Percentiles rank a stretch among this genome's conserved stretches.
These are phyloP conservation scores for Lacerta viridis DNA, from an alignment of 2,797 vertebrate genomes.

Conservation along the genomic window DNA sequence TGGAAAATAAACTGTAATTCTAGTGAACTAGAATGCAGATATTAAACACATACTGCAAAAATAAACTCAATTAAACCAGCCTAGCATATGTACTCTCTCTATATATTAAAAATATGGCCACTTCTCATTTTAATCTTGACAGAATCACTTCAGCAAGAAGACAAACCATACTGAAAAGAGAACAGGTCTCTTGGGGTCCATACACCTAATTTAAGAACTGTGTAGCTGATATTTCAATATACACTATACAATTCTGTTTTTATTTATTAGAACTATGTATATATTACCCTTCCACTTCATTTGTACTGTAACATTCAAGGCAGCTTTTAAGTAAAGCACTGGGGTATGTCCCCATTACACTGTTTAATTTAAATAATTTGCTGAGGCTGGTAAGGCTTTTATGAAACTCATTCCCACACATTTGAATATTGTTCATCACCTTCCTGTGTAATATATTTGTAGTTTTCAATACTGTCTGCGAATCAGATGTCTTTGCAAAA, in stretches of 20 bases:
- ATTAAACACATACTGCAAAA: conserved; percentile 11
- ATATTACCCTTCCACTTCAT: neutral
- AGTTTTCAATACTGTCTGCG: conserved; percentile 63
- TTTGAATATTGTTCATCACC: conserved; percentile 57
- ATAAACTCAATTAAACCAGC: conserved; percentile 16
- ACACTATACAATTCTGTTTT: neutral
- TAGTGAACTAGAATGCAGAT: neutral
- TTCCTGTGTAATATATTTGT: conserved; percentile 52
- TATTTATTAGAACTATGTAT: conserved; percentile 16
- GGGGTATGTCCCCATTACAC: conserved; percentile 8
- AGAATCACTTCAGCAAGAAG: conserved; percentile 2
- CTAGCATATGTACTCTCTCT: neutral
- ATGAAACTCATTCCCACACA: conserved; percentile 58
- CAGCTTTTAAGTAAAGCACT: conserved; percentile 33
- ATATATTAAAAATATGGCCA: too few relatives aligned
- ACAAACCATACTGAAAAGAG: conserved; percentile 32
- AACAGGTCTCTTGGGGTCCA: neutral
- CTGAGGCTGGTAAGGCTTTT: conserved; percentile 20
- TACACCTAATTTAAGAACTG: conserved; percentile 17
- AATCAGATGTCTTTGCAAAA: conserved; percentile 74
- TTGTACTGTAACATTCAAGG: neutral
- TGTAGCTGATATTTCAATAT: conserved; percentile 39
- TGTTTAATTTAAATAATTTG: conserved; percentile 44
- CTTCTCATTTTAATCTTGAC: neutral
- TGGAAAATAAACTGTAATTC: neutral